Evolutionary conservation across 2,888 invertebrate species (phyloP), one percentile per base, ranked within the genome.

Genomic region (Hydrotaea diabolus): DNA sequence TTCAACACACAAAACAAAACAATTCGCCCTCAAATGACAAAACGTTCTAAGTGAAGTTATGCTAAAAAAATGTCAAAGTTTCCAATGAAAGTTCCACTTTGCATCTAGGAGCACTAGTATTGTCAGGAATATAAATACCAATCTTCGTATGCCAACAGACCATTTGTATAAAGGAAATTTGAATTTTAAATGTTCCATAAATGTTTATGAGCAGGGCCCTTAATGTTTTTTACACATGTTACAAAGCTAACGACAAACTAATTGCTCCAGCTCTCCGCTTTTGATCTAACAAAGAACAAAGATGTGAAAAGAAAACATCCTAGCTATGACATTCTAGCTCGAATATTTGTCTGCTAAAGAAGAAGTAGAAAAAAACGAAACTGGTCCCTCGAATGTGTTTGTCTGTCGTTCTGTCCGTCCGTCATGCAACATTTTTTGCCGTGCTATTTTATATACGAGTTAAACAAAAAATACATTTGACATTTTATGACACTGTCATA

Each of bases 401-500:
- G 31, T 26, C 26, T n/a, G n/a, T 69, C 36, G 2, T 2, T n/a
- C 53, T 7, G 55, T 21, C 55, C 55, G 4, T 21, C 11, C 15
- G 11, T 55, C 55, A 55, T 19, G 55, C 55, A 55, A 55, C 55
- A 55, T 21, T 55, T 21, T 19, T 4, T 15, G 26, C 26, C 23
- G 9, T 59, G 26, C 15, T 49, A 1, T 43, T 15, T 43, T 43
- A n/a, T 49, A 57, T 11, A 57, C 21, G 2, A 59, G 21, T 23
- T 21, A 0, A 23, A 57, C 21, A 57, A 69, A 77, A 73, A 66
- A 77, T 71, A 43, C 57, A 80, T 77, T 83, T 83, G 83, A 83
- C 77, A 83, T 83, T 83, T 71, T 77, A 53, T 80, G 80, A 83
- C 83, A 83, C 80, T 83, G 83, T 83, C 83, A 83, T 83, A 83